These are phyloP conservation scores for Drosophila peninsularis DNA, from an alignment of 2,888 invertebrate genomes.

Conservation along the genomic window DNA sequence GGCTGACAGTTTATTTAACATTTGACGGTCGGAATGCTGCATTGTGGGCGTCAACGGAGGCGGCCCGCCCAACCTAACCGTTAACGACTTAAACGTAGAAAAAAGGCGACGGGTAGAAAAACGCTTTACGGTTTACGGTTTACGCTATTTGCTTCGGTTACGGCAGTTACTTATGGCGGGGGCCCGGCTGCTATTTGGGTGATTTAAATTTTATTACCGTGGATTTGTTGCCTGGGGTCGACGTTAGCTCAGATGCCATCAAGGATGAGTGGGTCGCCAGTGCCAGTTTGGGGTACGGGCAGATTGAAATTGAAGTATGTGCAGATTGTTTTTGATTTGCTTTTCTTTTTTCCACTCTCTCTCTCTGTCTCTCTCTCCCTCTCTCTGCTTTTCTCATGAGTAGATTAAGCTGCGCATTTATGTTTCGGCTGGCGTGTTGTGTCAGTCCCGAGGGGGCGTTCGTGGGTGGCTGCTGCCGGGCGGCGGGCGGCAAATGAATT, in stretches of 20 bases:
- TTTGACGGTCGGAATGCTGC: slow-evolving; percentile 45
- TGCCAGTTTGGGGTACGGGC: slow-evolving; percentile 10
- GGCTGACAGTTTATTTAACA: slow-evolving; percentile 53
- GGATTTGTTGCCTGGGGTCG: slow-evolving; percentile 62
- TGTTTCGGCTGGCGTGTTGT: slow-evolving; percentile 27
- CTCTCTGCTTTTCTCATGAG: slow-evolving; percentile 22
- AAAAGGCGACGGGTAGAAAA: slow-evolving; percentile 50
- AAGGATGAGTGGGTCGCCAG: slow-evolving; percentile 17
- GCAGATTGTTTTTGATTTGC: slow-evolving; percentile 65
- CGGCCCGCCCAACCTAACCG: slow-evolving; percentile 58
- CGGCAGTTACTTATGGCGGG: slow-evolving; percentile 37
- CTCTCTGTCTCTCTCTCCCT: no score
- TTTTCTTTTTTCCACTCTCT: not conserved
- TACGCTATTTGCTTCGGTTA: slow-evolving; percentile 45
- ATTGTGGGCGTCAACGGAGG: slow-evolving; percentile 48
- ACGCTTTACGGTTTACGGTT: slow-evolving; percentile 45
- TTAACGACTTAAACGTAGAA: slow-evolving; percentile 62
- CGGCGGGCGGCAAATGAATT: slow-evolving; percentile 24
- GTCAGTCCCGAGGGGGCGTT: slow-evolving; percentile 39
- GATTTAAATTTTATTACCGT: slow-evolving; percentile 82
- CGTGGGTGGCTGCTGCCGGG: not conserved
- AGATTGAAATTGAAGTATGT: slow-evolving; percentile 70
- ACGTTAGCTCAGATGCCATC: slow-evolving; percentile 18
- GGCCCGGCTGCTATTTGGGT: slow-evolving; percentile 55
- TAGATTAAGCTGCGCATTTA: slow-evolving; percentile 74